A percentile compares a stretch with the other conserved stretches of the same genome.
phyloP scores from a whole-genome alignment of 2,888 invertebrate species.

The Trichacis sp. region DNA sequence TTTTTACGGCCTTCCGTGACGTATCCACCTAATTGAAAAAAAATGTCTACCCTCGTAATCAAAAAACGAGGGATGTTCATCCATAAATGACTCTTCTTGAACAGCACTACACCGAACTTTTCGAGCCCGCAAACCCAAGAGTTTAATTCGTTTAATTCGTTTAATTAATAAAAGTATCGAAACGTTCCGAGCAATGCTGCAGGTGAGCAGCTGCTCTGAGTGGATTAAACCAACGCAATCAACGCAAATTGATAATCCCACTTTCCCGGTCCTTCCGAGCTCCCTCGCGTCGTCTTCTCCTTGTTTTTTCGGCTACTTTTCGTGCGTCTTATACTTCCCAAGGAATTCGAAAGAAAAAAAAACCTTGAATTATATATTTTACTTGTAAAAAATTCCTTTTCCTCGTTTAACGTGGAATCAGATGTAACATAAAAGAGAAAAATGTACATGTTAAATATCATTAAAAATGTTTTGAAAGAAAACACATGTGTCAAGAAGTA shows the following conservation, averaged over 20 bases:
- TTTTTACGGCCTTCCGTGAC: too few species aligned
- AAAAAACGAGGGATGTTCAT: not conserved
- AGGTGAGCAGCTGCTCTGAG: conserved; percentile 61
- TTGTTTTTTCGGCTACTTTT: not conserved
- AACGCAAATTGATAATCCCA: conserved; percentile 64
- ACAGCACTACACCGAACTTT: conserved; percentile 24
- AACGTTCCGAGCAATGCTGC: conserved; percentile 46
- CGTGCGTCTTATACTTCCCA: too few species aligned
- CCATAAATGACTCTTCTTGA: conserved; percentile 32
- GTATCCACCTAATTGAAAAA: too few species aligned
- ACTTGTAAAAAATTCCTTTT: too few species aligned
- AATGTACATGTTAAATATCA: too few species aligned
- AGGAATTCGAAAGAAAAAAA: too few species aligned
- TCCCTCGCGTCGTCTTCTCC: conserved; percentile 29
- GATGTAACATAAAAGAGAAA: too few species aligned
- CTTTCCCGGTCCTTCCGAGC: conserved; percentile 48
- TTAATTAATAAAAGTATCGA: conserved; percentile 63
- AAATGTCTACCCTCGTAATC: not conserved
- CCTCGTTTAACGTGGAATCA: too few species aligned
- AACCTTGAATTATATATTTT: too few species aligned
- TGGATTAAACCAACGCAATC: conserved; percentile 64
- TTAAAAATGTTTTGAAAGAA: too few species aligned
- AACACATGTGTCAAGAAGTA: too few species aligned
- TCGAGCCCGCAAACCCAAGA: conserved; percentile 31
- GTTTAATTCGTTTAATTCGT: conserved; percentile 53